Percentiles rank a stretch among this genome's conserved stretches.
Evolutionary conservation across 2,113 vertebrate genomes (phyloP).

Genomic region (Desmodus rotundus): DNA sequence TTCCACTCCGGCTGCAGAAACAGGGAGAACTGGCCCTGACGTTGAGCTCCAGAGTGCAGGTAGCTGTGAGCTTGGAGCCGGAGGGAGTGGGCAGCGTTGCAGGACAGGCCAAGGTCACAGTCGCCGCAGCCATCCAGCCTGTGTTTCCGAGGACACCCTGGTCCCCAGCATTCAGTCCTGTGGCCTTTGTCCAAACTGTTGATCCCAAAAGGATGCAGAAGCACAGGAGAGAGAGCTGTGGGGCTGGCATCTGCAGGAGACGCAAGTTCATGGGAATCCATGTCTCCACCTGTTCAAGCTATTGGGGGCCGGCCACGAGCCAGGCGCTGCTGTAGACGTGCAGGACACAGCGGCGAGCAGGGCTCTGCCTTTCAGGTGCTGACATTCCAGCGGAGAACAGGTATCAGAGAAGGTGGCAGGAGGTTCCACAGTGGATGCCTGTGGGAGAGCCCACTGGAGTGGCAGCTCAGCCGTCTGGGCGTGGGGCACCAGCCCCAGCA

Average conservation of each 20-base stretch:
- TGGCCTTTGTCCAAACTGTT: background rate
- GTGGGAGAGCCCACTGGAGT: background rate
- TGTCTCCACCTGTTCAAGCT: background rate
- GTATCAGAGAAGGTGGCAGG: background rate
- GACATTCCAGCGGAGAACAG: background rate
- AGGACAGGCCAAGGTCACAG: background rate
- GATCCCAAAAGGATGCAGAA: background rate
- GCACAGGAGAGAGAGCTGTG: background rate
- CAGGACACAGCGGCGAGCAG: background rate
- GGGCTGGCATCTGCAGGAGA: background rate
- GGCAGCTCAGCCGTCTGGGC: background rate
- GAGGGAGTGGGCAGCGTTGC: background rate
- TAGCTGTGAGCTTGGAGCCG: background rate
- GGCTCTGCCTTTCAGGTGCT: background rate
- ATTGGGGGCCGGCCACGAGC: fast-evolving
- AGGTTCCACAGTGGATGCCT: background rate
- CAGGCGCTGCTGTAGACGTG: background rate
- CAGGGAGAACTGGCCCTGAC: background rate
- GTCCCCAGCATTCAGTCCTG: background rate
- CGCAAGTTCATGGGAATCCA: background rate
- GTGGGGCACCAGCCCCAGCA: background rate
- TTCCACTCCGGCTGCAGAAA: background rate
- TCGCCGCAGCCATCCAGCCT: background rate
- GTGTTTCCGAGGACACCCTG: background rate
- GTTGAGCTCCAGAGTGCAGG: background rate